Conservation (phyloP, 2,888 invertebrate genomes). For the Tyria jacobaeae region DNA sequence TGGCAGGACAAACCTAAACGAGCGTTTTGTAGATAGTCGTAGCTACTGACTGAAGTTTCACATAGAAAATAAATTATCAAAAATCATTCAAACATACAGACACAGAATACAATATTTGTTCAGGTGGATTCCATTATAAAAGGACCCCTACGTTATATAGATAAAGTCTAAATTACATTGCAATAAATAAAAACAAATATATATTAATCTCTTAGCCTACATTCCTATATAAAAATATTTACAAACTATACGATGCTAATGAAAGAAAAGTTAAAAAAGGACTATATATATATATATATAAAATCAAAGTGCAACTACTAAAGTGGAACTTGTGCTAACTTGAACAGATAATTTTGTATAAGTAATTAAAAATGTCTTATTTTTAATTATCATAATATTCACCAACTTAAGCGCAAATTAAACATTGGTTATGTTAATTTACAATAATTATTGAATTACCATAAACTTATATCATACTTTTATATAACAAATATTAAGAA, state of each 20-base stretch:
- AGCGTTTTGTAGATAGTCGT: too few relatives aligned
- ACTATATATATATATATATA: not conserved
- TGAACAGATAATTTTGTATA: not conserved
- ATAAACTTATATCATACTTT: not conserved
- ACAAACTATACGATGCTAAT: not conserved
- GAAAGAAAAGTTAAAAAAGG: not conserved
- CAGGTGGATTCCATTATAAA: not conserved
- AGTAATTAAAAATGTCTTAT: not conserved
- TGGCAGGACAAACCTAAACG: too few relatives aligned
- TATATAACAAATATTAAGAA: too few relatives aligned
- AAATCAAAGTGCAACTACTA: too few relatives aligned
- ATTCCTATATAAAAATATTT: not conserved
- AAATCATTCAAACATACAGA: too few relatives aligned
- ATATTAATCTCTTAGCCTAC: conserved; percentile 4
- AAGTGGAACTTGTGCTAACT: not conserved
- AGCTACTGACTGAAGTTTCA: not conserved
- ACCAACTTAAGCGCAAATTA: too few relatives aligned
- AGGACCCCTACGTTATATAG: not conserved
- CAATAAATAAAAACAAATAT: conserved; percentile 35
- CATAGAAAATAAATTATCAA: not conserved
- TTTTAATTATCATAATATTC: too few relatives aligned
- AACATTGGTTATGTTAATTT: not conserved
- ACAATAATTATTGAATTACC: not conserved
- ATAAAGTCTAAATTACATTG: conserved; percentile 29
- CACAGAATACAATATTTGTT: not conserved